Evolutionary conservation across 2,113 vertebrate genomes (phyloP).

Genomic region (Gymnocephalus cernua): DNA sequence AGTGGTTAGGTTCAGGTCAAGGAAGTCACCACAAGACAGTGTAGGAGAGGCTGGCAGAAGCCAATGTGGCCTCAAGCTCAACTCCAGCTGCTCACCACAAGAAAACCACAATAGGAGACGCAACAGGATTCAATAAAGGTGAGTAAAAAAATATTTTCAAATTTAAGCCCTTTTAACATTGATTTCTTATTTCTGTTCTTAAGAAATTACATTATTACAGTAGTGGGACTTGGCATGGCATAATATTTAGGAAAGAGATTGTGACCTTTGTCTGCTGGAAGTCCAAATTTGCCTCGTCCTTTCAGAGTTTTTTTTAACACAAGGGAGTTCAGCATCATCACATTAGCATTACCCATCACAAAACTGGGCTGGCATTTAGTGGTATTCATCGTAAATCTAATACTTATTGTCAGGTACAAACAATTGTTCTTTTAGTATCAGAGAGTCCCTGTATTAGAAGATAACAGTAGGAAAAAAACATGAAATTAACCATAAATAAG

Average conservation of each 20-base stretch:
- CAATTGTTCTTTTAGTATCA: neutral
- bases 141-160: constrained; percentile 33
- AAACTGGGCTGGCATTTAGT: neutral
- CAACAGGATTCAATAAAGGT: constrained; percentile 50
- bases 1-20: constrained; percentile 15
- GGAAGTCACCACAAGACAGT: constrained; percentile 12
- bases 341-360: constrained; percentile 28
- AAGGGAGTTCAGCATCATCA: constrained; percentile 40
- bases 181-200: neutral
- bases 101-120: constrained; percentile 36
- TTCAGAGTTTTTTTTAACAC: constrained; percentile 59
- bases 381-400: neutral
- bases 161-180: neutral
- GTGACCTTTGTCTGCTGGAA: constrained; percentile 54
- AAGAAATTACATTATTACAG: constrained; percentile 2
- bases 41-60: constrained; percentile 36
- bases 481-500: neutral
- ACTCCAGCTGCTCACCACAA: neutral
- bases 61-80: constrained; percentile 31
- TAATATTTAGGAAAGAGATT: constrained; percentile 33
- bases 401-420: neutral
- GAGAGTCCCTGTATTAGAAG: neutral
- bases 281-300: constrained; percentile 47
- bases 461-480: neutral
- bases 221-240: constrained; percentile 22